Base-by-base conservation (phyloP, 2,113 vertebrate species). In the Dryoscopus gambensis region DNA sequence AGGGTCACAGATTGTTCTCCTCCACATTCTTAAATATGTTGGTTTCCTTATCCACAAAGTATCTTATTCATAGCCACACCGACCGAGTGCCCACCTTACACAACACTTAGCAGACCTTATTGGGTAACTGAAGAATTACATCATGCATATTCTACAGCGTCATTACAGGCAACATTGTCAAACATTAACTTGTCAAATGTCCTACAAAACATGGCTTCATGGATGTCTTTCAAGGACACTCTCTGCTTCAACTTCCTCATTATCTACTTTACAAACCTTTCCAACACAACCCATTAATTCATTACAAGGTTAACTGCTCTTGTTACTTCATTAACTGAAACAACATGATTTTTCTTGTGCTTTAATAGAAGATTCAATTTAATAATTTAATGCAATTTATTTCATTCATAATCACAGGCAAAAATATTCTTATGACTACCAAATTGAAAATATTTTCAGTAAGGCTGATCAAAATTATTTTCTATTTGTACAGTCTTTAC, bases 231-330 rank as follows among this genome's bases (percentile, higher is more conserved):
- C 87, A 95, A 93, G 77, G 64, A 74, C 73, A 47, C 50, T 84
- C 31, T 22, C 30, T 75, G 69, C 60, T 84, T 78, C 69, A 67
- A 63, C 69, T 91, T 95, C 93, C 86, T 94, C 19, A 35, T 91
- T 94, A 94, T 91, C 82, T 87, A 25, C 53, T 87, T 84, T 79
- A 80, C 46, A 96, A 67, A 93, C 84, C 81, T 89, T 93, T 75
- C 71, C 47, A 93, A 79, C 28, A 76, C 82, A 94, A 71, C 46
- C 93, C 84, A 93, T 94, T 93, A 91, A 91, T 65, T 87, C 62
- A 69, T 91, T 91, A 94, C 62, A 83, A 95, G 75, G 65, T 93
- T 97, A 96, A 91, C 91, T 87, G 47, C 21, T 97, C 33, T 78
- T 84, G 56, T 89, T 91, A 77, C 87, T 93, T 95, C 77, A 89